Evolutionary conservation across 2,797 vertebrate species (phyloP).

Genomic region (Lateolabrax maculatus): DNA sequence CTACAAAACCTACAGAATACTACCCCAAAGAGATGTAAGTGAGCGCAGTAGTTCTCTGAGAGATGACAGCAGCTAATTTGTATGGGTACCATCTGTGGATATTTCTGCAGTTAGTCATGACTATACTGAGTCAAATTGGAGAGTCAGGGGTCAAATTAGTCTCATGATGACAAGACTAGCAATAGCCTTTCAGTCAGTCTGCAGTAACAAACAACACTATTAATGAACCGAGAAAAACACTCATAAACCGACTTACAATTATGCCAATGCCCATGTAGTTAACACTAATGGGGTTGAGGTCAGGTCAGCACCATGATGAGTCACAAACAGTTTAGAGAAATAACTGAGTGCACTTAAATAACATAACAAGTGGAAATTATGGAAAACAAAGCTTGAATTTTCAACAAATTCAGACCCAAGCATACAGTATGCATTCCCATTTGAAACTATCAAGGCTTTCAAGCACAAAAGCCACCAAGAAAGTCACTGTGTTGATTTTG

Average conservation of each 20-base stretch:
- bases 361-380: constrained; percentile 9
- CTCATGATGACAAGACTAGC: constrained; percentile 45
- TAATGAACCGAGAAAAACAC: constrained; percentile 28
- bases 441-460: background rate
- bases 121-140: constrained; percentile 41
- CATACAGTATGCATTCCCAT: background rate
- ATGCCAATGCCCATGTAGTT: constrained; percentile 4
- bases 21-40: background rate
- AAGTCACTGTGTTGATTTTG: background rate
- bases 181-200: constrained; percentile 30
- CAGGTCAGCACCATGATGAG: constrained; percentile 24
- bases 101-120: constrained; percentile 48
- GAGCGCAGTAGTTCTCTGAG: constrained; percentile 10
- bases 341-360: constrained; percentile 22
- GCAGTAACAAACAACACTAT: constrained; percentile 31
- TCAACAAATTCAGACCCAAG: background rate
- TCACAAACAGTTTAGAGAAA: constrained; percentile 26
- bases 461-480: background rate
- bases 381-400: background rate
- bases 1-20: background rate
- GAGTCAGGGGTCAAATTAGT: constrained; percentile 50
- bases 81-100: constrained; percentile 35
- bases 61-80: constrained; percentile 39
- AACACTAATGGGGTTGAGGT: constrained; percentile 30
- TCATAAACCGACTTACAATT: constrained; percentile 22